Percentiles rank a stretch among this genome's conserved stretches.
phyloP scores from a whole-genome alignment of 2,797 vertebrate species.

The Gobio occitaniae region DNA sequence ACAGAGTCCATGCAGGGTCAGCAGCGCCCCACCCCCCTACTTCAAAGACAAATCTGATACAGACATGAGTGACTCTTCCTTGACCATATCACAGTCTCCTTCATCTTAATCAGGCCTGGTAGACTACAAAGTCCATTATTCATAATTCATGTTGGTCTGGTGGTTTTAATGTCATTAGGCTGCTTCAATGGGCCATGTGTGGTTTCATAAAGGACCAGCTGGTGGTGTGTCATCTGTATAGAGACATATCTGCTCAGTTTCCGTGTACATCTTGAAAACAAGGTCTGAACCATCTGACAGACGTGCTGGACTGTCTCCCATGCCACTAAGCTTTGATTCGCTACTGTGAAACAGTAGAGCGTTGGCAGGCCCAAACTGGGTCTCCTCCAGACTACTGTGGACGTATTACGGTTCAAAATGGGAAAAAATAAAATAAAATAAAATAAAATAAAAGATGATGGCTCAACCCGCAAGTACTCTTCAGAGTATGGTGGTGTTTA shows the following conservation, averaged over 20 bases:
- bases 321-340: not conserved
- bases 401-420: no score
- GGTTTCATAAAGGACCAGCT: constrained; percentile 56
- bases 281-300: constrained; percentile 31
- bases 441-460: no score
- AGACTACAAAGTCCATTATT: constrained; percentile 62
- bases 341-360: no score
- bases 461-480: no score
- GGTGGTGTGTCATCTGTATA: constrained; percentile 55
- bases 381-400: no score
- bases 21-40: not conserved
- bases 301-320: constrained; percentile 19
- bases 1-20: constrained; percentile 22
- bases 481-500: no score
- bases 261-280: constrained; percentile 33
- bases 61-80: constrained; percentile 52
- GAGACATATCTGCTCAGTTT: constrained; percentile 45
- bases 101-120: constrained; percentile 58
- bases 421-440: no score
- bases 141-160: constrained; percentile 61
- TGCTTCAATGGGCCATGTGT: constrained; percentile 56
- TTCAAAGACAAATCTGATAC: constrained; percentile 57
- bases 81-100: constrained; percentile 53
- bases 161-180: constrained; percentile 63
- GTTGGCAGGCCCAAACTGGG: no score